Percentiles rank a stretch among this genome's conserved stretches.
Conservation (phyloP, 2,797 vertebrate genomes). For the Eupleurogrammus muticus region DNA sequence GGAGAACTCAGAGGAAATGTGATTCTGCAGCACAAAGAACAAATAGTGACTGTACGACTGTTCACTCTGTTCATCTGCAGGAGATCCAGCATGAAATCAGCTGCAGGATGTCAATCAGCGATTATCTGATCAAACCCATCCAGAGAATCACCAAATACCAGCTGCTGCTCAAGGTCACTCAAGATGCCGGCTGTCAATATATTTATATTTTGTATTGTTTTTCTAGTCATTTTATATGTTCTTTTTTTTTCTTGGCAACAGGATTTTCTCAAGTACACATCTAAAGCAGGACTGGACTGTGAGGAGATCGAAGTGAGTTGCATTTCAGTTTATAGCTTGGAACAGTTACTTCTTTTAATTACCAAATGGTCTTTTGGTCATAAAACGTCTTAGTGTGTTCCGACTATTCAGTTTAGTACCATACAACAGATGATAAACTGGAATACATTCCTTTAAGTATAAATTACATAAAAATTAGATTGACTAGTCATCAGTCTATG, state of each 20-base stretch:
- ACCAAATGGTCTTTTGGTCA: too few species aligned
- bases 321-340: background rate
- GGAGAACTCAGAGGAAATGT: background rate
- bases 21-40: too few species aligned
- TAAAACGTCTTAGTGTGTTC: too few species aligned
- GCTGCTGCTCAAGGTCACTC: slow-evolving; percentile 93
- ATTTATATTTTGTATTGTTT: background rate
- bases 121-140: slow-evolving; percentile 98
- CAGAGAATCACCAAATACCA: slow-evolving; percentile 99
- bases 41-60: background rate
- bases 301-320: slow-evolving; percentile 90
- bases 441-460: too few species aligned
- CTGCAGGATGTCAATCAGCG: slow-evolving; percentile 93
- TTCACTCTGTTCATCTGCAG: slow-evolving; percentile 66
- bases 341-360: too few species aligned
- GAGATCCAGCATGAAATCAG: slow-evolving; percentile 95
- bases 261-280: slow-evolving; percentile 96
- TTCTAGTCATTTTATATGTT: background rate
- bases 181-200: too few species aligned
- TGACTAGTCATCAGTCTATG: too few species aligned
- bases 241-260: slow-evolving; percentile 30
- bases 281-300: slow-evolving; percentile 94
- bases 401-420: too few species aligned
- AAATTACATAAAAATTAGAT: too few species aligned
- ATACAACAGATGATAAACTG: too few species aligned